Base-by-base conservation (phyloP, 2,113 vertebrate species). In the Meriones unguiculatus region DNA sequence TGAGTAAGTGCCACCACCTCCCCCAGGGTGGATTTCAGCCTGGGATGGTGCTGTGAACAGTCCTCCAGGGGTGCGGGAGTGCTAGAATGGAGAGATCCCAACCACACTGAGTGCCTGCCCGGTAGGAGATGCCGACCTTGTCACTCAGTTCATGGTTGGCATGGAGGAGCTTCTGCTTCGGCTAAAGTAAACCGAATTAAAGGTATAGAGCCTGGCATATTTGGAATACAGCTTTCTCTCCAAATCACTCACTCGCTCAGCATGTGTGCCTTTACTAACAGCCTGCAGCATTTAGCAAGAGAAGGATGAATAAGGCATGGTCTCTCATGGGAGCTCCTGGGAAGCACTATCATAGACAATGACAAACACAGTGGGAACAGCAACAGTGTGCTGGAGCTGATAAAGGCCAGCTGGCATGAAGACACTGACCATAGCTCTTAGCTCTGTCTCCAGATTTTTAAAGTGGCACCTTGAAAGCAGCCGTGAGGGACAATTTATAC, bases 31-130 rank as follows among this genome's bases (percentile, higher is more conserved):
- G 52, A 59, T 32, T 70, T 67, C 18, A 91, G 57, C 0, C 50
- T 84, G 24, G 38, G 52, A 25, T 52, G 59, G 41, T 13, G 32
- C 69, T 46, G 41, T 59, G 69, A 35, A 8, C n/a, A 9, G 7
- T 17, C 50, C 41, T 64, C 15, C 0, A 5, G 13, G 3, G 0
- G 22, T 1, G 50, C 59, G 41, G 9, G 5, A 15, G 80, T 25
- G 78, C 64, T 82, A 8, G 65, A 25, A 2, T 1, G 1, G 15
- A 5, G 20, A 64, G 64, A 50, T 57, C 78, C 86, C 64, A n/a
- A 84, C 20, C 15, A 25, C 13, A 24, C 1, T 13, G 14, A 57
- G 7, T 17, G 8, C 38, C 25, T 13, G 50, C 50, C 65, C 35
- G 0, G 0, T 13, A 18, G 62, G 32, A 86, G 54, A 50, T n/a